phyloP scores from a whole-genome alignment of 2,113 vertebrate genomes.

The Calonectris borealis region DNA sequence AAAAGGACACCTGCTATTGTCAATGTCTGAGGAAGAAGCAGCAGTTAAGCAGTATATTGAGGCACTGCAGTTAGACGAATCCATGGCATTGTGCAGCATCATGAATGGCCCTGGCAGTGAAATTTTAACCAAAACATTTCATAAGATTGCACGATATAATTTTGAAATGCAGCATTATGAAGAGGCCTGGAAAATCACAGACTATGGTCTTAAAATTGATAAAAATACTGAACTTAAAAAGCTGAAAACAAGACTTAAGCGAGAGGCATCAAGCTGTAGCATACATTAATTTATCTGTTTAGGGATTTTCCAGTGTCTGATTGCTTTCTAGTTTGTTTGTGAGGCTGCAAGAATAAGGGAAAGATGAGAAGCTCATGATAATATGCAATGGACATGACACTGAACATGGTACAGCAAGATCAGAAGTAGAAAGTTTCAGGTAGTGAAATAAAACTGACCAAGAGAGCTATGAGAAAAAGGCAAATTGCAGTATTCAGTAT shows the following conservation, averaged over 20 bases:
- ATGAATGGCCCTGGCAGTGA: slow-evolving; percentile 64
- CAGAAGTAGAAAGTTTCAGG: background rate
- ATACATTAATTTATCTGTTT: slow-evolving; percentile 76
- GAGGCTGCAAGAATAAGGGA: background rate
- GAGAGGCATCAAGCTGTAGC: slow-evolving; percentile 80
- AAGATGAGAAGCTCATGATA: background rate
- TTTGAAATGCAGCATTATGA: slow-evolving; percentile 72
- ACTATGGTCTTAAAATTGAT: slow-evolving; percentile 82
- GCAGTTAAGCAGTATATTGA: slow-evolving; percentile 80
- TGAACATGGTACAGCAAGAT: background rate
- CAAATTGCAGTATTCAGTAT: background rate
- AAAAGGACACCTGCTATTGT: slow-evolving; percentile 78
- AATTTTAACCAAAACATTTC: slow-evolving; percentile 71
- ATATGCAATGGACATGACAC: background rate
- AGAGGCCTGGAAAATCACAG: slow-evolving; percentile 81
- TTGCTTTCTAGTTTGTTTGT: background rate
- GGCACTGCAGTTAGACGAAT: slow-evolving; percentile 78
- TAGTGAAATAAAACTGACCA: background rate
- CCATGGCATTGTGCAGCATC: slow-evolving; percentile 74
- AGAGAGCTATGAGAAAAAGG: background rate
- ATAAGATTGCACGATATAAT: slow-evolving; percentile 68
- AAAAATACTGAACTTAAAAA: slow-evolving; percentile 77
- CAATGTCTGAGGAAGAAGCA: slow-evolving; percentile 67
- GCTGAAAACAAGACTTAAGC: slow-evolving; percentile 79
- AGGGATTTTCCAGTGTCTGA: background rate